Base-by-base conservation (phyloP, 92 coral and sea anemone species). In the Pocillopora meandrina region DNA sequence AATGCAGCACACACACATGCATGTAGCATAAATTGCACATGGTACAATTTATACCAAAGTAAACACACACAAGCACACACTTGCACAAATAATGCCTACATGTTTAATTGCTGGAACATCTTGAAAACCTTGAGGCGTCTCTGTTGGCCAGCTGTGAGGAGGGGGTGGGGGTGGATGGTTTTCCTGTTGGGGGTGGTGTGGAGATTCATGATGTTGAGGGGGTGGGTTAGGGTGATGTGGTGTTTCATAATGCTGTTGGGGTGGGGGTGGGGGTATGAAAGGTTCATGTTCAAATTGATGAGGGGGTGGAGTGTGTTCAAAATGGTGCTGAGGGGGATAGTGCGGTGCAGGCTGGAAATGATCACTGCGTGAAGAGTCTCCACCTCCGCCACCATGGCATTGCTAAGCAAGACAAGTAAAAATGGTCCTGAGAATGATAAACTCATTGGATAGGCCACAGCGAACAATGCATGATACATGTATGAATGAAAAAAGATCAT, bases 381-480 rank as follows among this genome's bases (percentile, higher is more conserved):
- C 87, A 66, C 74, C 73, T 72, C 33, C 74, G 82, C 83, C 86
- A 18, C 72, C 95, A 77, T 62, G 88, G 93, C 93, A 91, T 82
- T 89, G 97, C 97, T 93, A 89, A 62, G 92, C 90, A 84, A 83
- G 86, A 85, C 79, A 90, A 88, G 92, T 90, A 91, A 87, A 93
- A 87, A 79, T 74, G 86, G 49, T 36, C 87, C 75, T 86, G 88
- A 88, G 84, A 42, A 42, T 42, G 52, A 42, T 84, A 65, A 34
- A 83, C 67, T 56, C 26, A 59, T 36, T 10, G 75, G 75, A 26
- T 10, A 69, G 60, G 36, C 14, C 19, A 47, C 9, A 34, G 17
- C 12, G 16, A 68, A 34, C 8, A 67, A 26, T 13, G 72, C 7
- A 31, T 31, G 72, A 68, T 31, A 49, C 52, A 68, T 31, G 72